Evolutionary conservation across 2,113 vertebrate genomes (phyloP), one percentile per base, ranked within the genome.

Genomic region (Sturnira hondurensis): DNA sequence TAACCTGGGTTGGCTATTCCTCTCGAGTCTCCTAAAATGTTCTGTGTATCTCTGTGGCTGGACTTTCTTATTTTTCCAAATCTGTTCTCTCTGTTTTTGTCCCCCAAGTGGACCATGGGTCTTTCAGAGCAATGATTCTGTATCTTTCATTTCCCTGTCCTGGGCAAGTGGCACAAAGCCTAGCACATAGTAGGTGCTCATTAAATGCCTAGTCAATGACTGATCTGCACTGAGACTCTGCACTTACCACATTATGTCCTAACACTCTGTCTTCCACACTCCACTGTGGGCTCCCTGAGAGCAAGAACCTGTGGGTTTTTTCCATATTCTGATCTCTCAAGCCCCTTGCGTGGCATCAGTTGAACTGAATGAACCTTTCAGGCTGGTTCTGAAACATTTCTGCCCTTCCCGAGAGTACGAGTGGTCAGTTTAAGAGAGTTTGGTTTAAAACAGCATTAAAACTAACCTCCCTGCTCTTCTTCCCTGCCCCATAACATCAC

Each of bases 401-500:
- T 54, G n/a, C 52, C 61, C 80, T 56, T 22, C 56, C 85, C 63
- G 31, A 36, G 43, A 33, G 28, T 20, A 63, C 54, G 7, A 38
- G n/a, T 68, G 70, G 50, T 43, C 63, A 2, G 54, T 16, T 67
- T n/a, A 52, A 47, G n/a, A 74, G 31, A 5, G 1, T 31, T 13
- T 45, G 65, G 36, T 65, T 92, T 45, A 4, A 96, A 86, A 68
- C 15, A 28, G 5, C 20, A 41, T 19, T 74, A 15, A 58, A 91
- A 89, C 3, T 16, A 20, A n/a, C 71, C 76, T 63, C 36, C 22
- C 5, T 0, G 20, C 67, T 26, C 76, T 58, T 28, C 33, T 13
- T 13, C 1, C 14, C 50, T 4, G 4, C 26, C 33, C 19, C 4
- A 1, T 22, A 31, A 52, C 24, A 36, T 3, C 4, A 0, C 11